Base-by-base conservation (phyloP, 2,797 vertebrate species). In the Thaleichthys pacificus region DNA sequence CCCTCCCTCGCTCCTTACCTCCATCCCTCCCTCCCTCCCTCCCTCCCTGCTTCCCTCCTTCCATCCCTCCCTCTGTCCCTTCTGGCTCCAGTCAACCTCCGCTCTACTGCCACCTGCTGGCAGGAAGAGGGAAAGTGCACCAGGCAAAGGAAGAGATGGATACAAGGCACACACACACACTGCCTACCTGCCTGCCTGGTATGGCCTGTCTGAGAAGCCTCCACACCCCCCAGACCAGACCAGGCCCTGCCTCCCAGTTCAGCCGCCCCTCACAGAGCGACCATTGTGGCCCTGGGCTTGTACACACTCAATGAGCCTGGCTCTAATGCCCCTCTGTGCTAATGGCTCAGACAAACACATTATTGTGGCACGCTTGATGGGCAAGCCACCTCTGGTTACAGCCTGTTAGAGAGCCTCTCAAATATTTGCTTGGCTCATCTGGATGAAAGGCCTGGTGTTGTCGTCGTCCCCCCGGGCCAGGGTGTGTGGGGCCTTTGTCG, bases 31-130 rank as follows among this genome's bases (percentile, higher is more conserved):
- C n/a, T n/a, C n/a, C n/a, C n/a, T n/a, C n/a, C n/a, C n/a, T n/a
- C n/a, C 51, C 51, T 56, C 15, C 19, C 51, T 56, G 15, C 7
- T 56, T 15, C 17, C 19, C 15, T 56, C 17, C 19, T 1, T 54
- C 51, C 19, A n/a, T 51, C 47, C n/a, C 65, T 47, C 66, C 51
- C 60, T 61, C 22, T 28, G 24, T 24, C 12, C 26, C n/a, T 22
- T 61, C 24, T 26, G 19, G 7, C 12, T 61, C 28, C 3, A 1
- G 0, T n/a, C 19, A 35, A 14, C 54, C 67, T 69, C 56, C 42
- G 35, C 78, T 92, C 64, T 95, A 92, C 95, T 94, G 94, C 95
- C 95, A 89, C 83, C 95, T 96, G 83, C 81, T 70, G 94, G 83
- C 87, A 21, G 76, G 9, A 83, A 76, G 69, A 78, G 3, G 61